These are phyloP conservation scores for Brenthis hecate DNA, from an alignment of 2,888 invertebrate species.

Conservation along the genomic window DNA sequence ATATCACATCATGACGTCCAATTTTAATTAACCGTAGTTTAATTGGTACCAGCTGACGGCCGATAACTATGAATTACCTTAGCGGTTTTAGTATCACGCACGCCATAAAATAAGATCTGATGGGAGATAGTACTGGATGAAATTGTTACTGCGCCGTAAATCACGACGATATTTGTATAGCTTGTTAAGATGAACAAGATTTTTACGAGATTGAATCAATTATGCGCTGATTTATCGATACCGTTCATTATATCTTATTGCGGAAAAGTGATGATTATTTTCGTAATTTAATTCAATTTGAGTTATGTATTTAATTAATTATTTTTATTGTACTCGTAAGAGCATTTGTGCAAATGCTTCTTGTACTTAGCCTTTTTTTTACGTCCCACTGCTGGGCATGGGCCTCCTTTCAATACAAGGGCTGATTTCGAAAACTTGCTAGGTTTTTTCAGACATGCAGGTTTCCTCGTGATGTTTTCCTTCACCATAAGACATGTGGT, in stretches of 20 bases:
- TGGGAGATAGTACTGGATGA: conserved; percentile 37
- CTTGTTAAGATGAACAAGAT: conserved; percentile 26
- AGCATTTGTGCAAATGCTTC: too few species aligned
- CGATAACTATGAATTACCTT: conserved; percentile 24
- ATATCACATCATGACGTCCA: not conserved
- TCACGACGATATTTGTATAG: conserved; percentile 26
- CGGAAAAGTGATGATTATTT: not conserved
- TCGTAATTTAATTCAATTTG: not conserved
- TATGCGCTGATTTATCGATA: conserved; percentile 17
- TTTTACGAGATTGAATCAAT: conserved; percentile 30
- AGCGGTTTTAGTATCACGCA: conserved; percentile 46
- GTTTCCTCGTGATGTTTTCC: too few species aligned
- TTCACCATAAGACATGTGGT: too few species aligned
- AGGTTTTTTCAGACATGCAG: too few species aligned
- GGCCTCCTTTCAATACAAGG: too few species aligned
- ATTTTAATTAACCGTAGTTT: conserved; percentile 36
- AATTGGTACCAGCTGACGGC: conserved; percentile 33
- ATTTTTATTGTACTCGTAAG: too few species aligned
- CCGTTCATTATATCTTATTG: not conserved
- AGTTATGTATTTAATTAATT: too few species aligned
- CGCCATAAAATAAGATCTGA: conserved; percentile 43
- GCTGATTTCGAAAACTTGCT: too few species aligned
- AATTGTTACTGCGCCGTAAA: conserved; percentile 39
- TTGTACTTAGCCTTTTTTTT: too few species aligned
- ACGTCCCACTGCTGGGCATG: too few species aligned